phyloP scores from a whole-genome alignment of 1,140 invertebrate genomes.

The Aphaenogaster rudis region DNA sequence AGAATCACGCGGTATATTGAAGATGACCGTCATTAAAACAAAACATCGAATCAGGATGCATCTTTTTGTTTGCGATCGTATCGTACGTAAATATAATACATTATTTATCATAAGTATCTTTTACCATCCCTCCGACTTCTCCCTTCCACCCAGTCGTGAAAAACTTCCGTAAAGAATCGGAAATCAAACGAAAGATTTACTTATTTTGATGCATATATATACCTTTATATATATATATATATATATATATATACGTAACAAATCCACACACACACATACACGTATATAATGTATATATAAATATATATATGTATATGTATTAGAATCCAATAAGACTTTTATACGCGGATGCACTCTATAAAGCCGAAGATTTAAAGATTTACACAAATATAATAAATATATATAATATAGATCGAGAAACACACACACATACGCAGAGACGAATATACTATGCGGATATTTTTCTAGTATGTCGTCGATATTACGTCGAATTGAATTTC shows the following conservation, averaged over 20 bases:
- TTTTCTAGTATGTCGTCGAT: constrained; percentile 32
- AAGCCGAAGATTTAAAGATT: constrained; percentile 18
- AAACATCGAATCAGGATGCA: neutral
- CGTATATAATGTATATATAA: neutral
- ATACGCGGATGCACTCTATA: neutral
- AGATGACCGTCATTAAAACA: neutral
- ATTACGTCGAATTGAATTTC: constrained; percentile 24
- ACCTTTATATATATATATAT: neutral
- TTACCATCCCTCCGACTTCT: neutral
- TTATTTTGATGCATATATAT: constrained; percentile 12
- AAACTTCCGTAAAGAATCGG: constrained; percentile 13
- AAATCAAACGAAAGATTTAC: constrained; percentile 34
- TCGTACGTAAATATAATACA: neutral
- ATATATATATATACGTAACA: neutral
- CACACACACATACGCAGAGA: neutral
- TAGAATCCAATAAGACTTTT: constrained; percentile 40
- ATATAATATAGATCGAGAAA: constrained; percentile 35
- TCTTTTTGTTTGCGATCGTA: neutral
- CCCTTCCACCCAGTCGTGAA: neutral
- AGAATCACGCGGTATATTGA: constrained; percentile 15
- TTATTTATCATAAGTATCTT: neutral
- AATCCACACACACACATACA: neutral
- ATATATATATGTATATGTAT: neutral
- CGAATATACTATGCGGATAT: constrained; percentile 6
- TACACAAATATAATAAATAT: constrained; percentile 5